Evolutionary conservation across 1,140 invertebrate species (phyloP), one percentile per base, ranked within the genome.

Genomic region (Procambarus clarkii): DNA sequence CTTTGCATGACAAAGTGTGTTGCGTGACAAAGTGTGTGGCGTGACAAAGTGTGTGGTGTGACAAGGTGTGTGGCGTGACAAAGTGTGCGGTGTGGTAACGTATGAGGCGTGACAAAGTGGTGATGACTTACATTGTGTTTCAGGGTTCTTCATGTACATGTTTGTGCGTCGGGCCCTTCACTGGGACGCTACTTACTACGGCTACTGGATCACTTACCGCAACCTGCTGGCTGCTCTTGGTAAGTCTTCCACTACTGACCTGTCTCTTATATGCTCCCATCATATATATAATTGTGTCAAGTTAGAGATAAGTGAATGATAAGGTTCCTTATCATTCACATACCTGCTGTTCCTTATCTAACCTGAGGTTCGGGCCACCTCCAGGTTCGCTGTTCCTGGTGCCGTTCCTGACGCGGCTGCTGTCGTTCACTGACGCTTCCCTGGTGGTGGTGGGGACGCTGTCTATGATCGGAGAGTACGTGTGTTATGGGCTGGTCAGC

Each of bases 351-450:
- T 58, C 13, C 54, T 34, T 34, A 34, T 1, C 4, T 60, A 21
- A 46, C 3, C 18, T 45, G 21, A 60, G 45, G 2, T 13, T 48
- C 11, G 4, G 60, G 8, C 58, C 8, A 21, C 64, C 34, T 54
- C 4, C 92, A 92, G 92, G 88, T 18, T 92, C 92, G 2, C 82
- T 92, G 21, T 90, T 92, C 64, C 69, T 92, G 84, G 92, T 92
- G 78, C 92, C 92, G 24, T 82, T 92, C 45, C 78, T 92, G 78
- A 83, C 92, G 3, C 86, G 81, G 69, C 69, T 76, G 58, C 11
- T 90, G 15, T 77, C 85, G 4, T 48, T 87, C 24, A 81, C 84
- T 45, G 92, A 92, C 84, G 71, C 88, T 21, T 76, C 92, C 11
- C 79, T 92, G 74, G 84, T 91, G 21, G 84, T 89, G 48, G 8